These are phyloP conservation scores for Cyclura pinguis DNA, from an alignment of 2,797 vertebrate genomes.

Conservation along the genomic window DNA sequence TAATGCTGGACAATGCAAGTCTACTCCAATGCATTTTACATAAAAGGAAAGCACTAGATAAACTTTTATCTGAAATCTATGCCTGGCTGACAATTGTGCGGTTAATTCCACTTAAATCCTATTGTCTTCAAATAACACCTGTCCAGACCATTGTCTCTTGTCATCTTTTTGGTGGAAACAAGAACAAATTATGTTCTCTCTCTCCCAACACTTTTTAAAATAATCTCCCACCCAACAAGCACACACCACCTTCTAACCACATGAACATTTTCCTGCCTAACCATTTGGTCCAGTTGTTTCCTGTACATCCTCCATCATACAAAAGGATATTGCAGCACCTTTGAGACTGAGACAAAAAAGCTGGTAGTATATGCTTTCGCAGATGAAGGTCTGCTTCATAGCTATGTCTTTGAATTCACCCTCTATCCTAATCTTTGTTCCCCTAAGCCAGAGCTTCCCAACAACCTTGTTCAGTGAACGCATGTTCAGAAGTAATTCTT, in stretches of 20 bases:
- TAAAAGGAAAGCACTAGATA: constrained; percentile 1
- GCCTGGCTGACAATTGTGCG: not conserved
- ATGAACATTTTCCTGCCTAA: not conserved
- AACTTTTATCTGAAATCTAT: not conserved
- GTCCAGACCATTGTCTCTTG: not conserved
- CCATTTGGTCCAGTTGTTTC: not conserved
- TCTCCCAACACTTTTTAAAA: not conserved
- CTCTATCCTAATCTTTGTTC: not conserved
- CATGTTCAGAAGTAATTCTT: not conserved
- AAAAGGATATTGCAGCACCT: too few relatives aligned
- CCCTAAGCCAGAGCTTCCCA: not conserved
- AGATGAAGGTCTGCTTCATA: too few relatives aligned
- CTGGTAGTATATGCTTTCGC: too few relatives aligned
- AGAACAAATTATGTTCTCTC: not conserved
- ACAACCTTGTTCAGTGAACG: not conserved
- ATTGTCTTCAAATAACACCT: not conserved
- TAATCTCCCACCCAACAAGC: not conserved
- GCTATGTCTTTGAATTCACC: too few relatives aligned
- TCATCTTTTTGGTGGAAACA: not conserved
- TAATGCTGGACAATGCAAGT: not conserved
- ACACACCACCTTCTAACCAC: not conserved
- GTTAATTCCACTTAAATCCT: not conserved
- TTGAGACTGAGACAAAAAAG: too few relatives aligned
- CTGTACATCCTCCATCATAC: not conserved
- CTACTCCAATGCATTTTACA: not conserved